Conservation (phyloP, 2,888 invertebrate species). For the Pseudeuparius sepicola region DNA sequence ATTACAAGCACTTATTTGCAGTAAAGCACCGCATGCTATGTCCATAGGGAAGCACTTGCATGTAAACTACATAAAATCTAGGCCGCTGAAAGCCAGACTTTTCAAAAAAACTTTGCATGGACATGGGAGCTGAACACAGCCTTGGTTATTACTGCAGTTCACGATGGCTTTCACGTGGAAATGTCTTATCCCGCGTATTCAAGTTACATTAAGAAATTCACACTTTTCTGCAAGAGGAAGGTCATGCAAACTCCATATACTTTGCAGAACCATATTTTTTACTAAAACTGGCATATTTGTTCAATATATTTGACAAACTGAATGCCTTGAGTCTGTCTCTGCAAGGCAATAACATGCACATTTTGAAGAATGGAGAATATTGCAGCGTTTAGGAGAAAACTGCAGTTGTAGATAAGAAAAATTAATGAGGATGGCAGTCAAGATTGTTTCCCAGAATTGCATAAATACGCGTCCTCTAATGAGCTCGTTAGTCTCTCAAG, state of each 20-base stretch:
- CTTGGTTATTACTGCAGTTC: constrained; percentile 13
- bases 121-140: constrained; percentile 13
- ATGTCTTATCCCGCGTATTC: constrained; percentile 16
- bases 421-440: constrained; percentile 4
- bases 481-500: too few species aligned
- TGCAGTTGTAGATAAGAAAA: not conserved
- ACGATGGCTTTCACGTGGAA: constrained; percentile 19
- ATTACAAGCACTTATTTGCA: constrained; percentile 18
- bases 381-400: too few species aligned
- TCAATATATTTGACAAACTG: constrained; percentile 11
- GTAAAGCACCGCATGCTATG: constrained; percentile 16
- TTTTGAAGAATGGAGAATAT: too few species aligned
- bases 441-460: constrained; percentile 4
- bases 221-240: constrained; percentile 14
- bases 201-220: constrained; percentile 17
- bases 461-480: too few species aligned
- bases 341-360: constrained; percentile 9
- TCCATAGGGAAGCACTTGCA: constrained; percentile 17
- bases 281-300: constrained; percentile 11
- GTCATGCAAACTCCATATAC: constrained; percentile 11
- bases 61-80: constrained; percentile 17
- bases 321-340: constrained; percentile 6
- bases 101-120: constrained; percentile 8
- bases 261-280: constrained; percentile 4
- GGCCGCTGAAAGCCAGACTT: constrained; percentile 15